Base-by-base conservation (phyloP, 2,113 vertebrate species). In the Tupaia tana region DNA sequence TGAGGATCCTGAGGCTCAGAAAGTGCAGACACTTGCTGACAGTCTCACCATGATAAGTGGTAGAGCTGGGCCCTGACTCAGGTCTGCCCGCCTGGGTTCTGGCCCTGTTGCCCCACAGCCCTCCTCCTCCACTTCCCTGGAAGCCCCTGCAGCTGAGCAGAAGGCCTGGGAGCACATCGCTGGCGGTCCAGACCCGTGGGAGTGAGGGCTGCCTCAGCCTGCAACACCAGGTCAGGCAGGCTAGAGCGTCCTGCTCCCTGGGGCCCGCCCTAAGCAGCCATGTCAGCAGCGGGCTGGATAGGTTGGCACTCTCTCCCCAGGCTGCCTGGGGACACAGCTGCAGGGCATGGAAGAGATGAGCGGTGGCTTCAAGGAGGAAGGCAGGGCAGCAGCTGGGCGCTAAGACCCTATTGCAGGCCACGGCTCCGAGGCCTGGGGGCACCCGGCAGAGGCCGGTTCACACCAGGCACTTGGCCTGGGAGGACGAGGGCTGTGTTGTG, bases 1-100 rank as follows among this genome's bases (percentile, higher is more conserved):
- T 27, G 43, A 95, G 73, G 88, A 63, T 80, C 10, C 59, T 86
- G 93, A 86, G 82, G 90, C 87, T 96, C 34, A 85, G 74, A 74
- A 67, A 91, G 74, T 22, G 74, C 84, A 67, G 93, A 5, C 63
- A 25, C 56, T 58, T 25, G 12, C 29, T 70, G 9, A 20, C 20
- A 29, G 34, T 16, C 31, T 64, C 91, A 71, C 0, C 22, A 56
- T 69, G 18, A 71, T 67, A 52, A 83, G 82, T 25, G 8, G 12
- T 16, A 11, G 29, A 59, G 56, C 25, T 82, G 64, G 18, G 9
- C 24, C 56, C 27, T 66, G 52, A 43, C 64, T n/a, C 27, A 14
- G 3, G 3, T 10, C 52, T 7, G 18, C 43, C 56, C 34, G 16
- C 52, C 75, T 15, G 1, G 9, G 22, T 54, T 66, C 61, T 63